phyloP scores from a whole-genome alignment of 2,113 vertebrate species.

The Thryonomys swinderianus region DNA sequence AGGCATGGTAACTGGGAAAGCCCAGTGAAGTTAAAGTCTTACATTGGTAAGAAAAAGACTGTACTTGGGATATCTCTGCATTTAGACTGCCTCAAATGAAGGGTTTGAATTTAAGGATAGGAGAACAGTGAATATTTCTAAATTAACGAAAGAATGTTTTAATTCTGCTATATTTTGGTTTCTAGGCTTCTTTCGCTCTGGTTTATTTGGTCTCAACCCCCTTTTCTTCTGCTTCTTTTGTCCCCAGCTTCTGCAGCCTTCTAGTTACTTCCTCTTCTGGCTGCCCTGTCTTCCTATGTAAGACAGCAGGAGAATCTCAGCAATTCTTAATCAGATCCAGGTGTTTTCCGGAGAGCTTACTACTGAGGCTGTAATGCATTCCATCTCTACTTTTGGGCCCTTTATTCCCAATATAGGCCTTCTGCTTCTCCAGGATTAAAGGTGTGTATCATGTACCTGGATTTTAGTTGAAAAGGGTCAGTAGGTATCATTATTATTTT shows the following conservation, averaged over 20 bases:
- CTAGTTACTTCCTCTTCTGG: background rate
- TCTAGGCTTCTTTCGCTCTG: background rate
- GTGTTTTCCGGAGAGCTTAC: background rate
- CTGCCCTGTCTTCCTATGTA: background rate
- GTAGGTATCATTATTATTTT: background rate
- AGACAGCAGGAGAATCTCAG: background rate
- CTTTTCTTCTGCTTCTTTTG: background rate
- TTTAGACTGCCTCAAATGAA: background rate
- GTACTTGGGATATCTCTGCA: background rate
- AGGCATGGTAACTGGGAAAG: background rate
- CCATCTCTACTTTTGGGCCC: background rate
- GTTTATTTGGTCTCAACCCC: constrained; percentile 15
- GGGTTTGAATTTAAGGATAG: constrained; percentile 32
- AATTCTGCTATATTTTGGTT: background rate
- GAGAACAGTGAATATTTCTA: background rate
- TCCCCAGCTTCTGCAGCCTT: background rate
- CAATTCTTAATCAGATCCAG: background rate
- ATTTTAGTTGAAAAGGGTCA: background rate
- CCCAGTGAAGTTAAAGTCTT: background rate
- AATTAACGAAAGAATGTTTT: background rate
- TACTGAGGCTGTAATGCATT: background rate
- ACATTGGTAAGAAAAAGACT: background rate
- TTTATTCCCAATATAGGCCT: background rate
- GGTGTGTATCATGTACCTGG: background rate
- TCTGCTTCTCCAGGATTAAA: background rate